These are phyloP conservation scores for Stenodema calcarata DNA, from an alignment of 2,888 invertebrate species.

Conservation along the genomic window DNA sequence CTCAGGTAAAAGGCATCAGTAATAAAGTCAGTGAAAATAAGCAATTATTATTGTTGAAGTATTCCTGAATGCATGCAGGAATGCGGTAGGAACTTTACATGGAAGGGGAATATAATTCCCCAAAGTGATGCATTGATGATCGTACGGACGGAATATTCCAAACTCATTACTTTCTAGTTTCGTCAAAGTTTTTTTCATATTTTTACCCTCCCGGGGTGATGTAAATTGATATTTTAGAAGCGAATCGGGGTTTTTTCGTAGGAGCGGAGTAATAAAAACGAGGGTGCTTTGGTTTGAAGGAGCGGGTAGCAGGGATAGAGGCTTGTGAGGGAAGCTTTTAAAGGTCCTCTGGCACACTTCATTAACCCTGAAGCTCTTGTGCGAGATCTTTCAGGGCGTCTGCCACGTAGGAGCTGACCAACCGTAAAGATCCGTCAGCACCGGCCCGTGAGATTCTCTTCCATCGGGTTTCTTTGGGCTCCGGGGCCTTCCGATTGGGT, in stretches of 20 bases:
- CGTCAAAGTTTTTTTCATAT: not conserved
- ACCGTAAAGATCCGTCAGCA: conserved; percentile 8
- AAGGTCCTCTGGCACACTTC: conserved; percentile 1
- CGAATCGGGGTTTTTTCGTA: not conserved
- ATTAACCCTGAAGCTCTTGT: not conserved
- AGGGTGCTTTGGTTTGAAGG: not conserved
- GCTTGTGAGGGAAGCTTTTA: conserved; percentile 5
- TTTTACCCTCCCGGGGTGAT: not conserved
- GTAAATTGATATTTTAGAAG: not conserved
- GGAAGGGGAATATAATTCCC: not conserved
- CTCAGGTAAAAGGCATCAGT: too few species aligned
- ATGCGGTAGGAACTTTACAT: too few species aligned
- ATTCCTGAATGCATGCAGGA: too few species aligned
- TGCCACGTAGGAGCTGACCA: not conserved
- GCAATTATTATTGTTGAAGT: too few species aligned
- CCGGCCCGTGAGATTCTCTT: conserved; percentile 1
- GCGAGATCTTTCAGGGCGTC: not conserved
- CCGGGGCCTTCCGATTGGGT: not conserved
- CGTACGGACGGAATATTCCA: not conserved
- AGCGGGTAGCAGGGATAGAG: not conserved
- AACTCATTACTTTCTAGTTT: not conserved
- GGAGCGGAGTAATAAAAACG: not conserved
- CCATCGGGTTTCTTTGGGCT: not conserved
- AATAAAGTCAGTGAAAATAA: too few species aligned
- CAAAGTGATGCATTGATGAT: not conserved